phyloP scores from a whole-genome alignment of 2,888 invertebrate species.

The Apamea monoglypha region DNA sequence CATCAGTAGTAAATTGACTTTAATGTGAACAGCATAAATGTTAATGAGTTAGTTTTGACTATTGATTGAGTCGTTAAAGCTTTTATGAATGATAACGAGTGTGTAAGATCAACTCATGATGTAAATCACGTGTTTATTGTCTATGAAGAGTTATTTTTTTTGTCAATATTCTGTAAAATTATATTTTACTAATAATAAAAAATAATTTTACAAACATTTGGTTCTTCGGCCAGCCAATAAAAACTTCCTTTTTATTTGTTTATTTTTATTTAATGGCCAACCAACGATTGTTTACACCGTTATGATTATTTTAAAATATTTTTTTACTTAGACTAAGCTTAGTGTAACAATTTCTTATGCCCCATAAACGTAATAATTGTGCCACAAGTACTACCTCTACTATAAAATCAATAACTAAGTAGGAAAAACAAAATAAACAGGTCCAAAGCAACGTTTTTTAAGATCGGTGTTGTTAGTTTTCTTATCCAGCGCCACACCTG shows the following conservation, averaged over 20 bases:
- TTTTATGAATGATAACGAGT: neutral
- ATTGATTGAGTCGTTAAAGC: conserved; percentile 12
- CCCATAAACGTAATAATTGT: neutral
- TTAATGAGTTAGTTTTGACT: conserved; percentile 27
- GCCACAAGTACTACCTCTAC: too few relatives aligned
- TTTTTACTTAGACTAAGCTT: neutral
- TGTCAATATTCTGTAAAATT: neutral
- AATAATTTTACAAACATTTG: too few relatives aligned
- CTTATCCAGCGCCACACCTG: neutral
- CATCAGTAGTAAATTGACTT: conserved; percentile 26
- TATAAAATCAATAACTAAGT: too few relatives aligned
- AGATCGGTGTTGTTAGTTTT: neutral
- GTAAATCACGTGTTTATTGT: neutral
- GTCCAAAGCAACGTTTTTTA: neutral
- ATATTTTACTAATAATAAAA: neutral
- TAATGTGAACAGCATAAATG: conserved; percentile 21
- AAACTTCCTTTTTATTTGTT: neutral
- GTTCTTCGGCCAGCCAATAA: neutral
- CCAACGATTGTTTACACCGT: neutral
- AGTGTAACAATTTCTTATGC: neutral
- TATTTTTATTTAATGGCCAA: neutral
- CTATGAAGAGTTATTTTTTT: neutral
- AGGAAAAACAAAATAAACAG: neutral
- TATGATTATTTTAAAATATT: neutral
- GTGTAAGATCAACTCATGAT: neutral